phyloP scores from a whole-genome alignment of 2,888 invertebrate species.

The Cephus pulcher region DNA sequence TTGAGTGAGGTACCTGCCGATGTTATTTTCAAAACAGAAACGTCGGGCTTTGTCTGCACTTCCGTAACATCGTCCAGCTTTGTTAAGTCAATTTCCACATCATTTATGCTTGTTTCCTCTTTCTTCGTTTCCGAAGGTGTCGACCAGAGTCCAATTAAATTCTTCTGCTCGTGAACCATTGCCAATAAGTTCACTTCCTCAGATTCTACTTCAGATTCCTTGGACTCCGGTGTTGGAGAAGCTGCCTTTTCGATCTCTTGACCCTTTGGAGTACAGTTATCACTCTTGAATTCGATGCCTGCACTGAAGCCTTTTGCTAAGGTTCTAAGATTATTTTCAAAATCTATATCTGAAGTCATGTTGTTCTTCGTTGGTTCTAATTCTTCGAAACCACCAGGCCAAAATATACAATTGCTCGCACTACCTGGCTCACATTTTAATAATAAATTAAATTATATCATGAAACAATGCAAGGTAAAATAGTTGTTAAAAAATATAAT shows the following conservation, averaged over 20 bases:
- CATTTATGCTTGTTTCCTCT: background rate
- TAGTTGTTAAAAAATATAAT: background rate
- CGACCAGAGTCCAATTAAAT: conserved; percentile 68
- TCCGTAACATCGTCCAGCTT: conserved; percentile 55
- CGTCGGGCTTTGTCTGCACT: conserved; percentile 50
- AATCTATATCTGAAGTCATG: conserved; percentile 46
- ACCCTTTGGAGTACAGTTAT: conserved; percentile 54
- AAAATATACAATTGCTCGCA: conserved; percentile 85
- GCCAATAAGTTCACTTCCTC: conserved; percentile 71
- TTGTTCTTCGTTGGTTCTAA: conserved; percentile 63
- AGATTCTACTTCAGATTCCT: conserved; percentile 53
- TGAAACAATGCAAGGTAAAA: background rate
- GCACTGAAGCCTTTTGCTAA: conserved; percentile 53
- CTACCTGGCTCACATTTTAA: conserved; percentile 61
- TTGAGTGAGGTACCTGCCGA: conserved; percentile 59
- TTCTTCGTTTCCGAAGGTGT: conserved; percentile 9
- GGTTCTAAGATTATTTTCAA: conserved; percentile 56
- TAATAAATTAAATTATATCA: background rate
- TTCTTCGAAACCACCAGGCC: conserved; percentile 84
- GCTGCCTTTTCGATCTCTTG: background rate
- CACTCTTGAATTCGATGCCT: conserved; percentile 55
- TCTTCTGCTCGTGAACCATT: conserved; percentile 72
- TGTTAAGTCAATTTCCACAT: conserved; percentile 17
- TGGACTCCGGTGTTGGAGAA: conserved; percentile 42
- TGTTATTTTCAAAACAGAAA: conserved; percentile 79